Evolutionary conservation across 2,113 vertebrate species (phyloP).

Genomic region (Anas platyrhynchos): DNA sequence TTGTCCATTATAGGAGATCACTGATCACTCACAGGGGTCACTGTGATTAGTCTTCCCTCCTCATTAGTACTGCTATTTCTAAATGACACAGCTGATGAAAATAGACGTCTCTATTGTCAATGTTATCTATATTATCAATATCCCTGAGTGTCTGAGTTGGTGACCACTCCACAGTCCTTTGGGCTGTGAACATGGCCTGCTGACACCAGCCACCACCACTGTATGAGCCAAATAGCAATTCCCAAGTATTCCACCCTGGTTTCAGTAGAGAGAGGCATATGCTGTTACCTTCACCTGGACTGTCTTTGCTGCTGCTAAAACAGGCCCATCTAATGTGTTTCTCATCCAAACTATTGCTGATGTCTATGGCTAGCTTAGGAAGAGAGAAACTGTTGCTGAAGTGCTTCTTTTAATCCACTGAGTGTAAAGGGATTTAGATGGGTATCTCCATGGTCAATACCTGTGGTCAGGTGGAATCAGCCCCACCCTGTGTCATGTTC

Average conservation of each 20-base stretch:
- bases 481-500: too few species aligned
- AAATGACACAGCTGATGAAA: rapidly evolving
- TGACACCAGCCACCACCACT: neutral
- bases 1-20: neutral
- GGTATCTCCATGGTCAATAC: too few species aligned
- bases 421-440: too few species aligned
- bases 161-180: neutral
- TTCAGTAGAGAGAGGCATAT: neutral
- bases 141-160: neutral
- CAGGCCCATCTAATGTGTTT: neutral
- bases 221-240: neutral
- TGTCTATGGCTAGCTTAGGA: neutral
- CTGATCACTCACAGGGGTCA: neutral
- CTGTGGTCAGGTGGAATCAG: too few species aligned
- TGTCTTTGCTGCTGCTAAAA: neutral
- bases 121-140: neutral
- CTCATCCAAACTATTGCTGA: neutral
- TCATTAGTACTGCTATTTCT: neutral
- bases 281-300: too few species aligned
- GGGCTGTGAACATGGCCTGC: neutral
- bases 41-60: neutral
- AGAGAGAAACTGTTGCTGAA: neutral
- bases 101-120: neutral
- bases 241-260: neutral
- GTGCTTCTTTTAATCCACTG: too few species aligned